phyloP scores from a whole-genome alignment of 1,140 invertebrate genomes.

The Euura lappo region DNA sequence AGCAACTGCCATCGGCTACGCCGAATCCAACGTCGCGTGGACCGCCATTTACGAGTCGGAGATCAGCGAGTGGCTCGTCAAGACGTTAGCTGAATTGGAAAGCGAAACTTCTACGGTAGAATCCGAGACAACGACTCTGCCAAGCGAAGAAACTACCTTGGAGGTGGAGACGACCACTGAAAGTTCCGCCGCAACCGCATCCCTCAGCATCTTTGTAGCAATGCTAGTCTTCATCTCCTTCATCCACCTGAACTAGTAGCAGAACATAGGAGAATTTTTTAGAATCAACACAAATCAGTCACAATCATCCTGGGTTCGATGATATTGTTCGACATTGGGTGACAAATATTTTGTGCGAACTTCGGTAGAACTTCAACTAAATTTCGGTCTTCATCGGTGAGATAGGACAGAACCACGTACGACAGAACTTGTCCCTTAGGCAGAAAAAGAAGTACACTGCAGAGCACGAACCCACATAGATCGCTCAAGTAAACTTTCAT shows the following conservation, averaged over 20 bases:
- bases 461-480: too few relatives aligned
- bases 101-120: background rate
- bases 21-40: constrained; percentile 31
- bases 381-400: too few relatives aligned
- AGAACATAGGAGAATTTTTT: background rate
- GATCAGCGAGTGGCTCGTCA: constrained; percentile 16
- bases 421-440: too few relatives aligned
- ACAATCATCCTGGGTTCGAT: background rate
- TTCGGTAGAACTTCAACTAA: too few relatives aligned
- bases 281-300: background rate
- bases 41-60: background rate
- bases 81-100: background rate
- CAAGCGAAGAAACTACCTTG: background rate
- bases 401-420: too few relatives aligned
- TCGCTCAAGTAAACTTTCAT: too few relatives aligned
- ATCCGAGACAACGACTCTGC: background rate
- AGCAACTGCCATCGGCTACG: constrained; percentile 9
- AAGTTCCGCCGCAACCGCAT: background rate
- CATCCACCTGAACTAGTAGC: background rate
- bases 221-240: background rate
- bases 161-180: background rate
- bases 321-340: background rate
- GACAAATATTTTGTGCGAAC: background rate
- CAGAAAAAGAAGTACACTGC: too few relatives aligned
- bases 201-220: background rate